Conservation (phyloP, 2,797 vertebrate genomes). For the Pangasius sanitwongsei region DNA sequence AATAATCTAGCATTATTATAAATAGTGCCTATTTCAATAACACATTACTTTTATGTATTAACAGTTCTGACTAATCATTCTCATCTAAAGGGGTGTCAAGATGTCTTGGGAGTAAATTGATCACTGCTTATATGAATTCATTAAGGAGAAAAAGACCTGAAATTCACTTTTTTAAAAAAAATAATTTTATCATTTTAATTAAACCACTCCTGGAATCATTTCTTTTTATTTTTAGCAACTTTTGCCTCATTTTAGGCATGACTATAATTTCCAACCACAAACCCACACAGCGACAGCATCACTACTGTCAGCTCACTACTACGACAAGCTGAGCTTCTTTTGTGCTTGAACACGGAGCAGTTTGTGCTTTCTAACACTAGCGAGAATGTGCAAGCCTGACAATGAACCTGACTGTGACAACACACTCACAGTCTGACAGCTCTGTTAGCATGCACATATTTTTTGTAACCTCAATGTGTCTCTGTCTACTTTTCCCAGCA, state of each 20-base stretch:
- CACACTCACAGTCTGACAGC: slow-evolving; percentile 31
- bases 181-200: not conserved
- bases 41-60: not conserved
- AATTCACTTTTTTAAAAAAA: not conserved
- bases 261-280: not conserved
- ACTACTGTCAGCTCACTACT: slow-evolving; percentile 7
- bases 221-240: not conserved
- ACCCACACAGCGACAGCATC: not conserved
- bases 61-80: not conserved
- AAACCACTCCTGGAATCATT: too few relatives aligned
- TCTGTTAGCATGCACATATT: slow-evolving; percentile 7
- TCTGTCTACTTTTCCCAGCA: slow-evolving; percentile 1
- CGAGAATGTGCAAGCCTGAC: slow-evolving; percentile 10
- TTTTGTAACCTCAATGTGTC: slow-evolving; percentile 1
- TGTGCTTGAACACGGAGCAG: not conserved
- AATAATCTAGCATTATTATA: not conserved
- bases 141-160: not conserved
- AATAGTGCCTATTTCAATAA: not conserved
- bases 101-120: not conserved
- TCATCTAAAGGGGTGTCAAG: not conserved
- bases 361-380: slow-evolving; percentile 15
- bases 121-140: not conserved
- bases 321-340: not conserved
- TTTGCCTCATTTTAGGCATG: not conserved
- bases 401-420: slow-evolving; percentile 20